A percentile compares a stretch with the other conserved stretches of the same genome.
These are phyloP conservation scores for Drosophila stalkeri DNA, from an alignment of 2,888 invertebrate genomes.

Conservation along the genomic window DNA sequence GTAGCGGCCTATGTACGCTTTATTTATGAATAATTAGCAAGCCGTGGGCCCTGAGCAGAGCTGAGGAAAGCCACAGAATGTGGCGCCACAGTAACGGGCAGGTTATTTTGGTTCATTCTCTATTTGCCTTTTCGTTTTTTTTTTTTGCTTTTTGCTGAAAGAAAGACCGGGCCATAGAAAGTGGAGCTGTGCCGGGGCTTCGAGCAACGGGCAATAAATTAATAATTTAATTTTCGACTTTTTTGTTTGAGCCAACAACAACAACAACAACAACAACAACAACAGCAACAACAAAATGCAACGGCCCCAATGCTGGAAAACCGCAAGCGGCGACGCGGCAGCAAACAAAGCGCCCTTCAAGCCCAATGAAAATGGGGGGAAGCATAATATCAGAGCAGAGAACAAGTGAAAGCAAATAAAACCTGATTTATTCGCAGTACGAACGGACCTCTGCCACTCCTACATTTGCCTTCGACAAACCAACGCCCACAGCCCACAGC, in stretches of 20 bases:
- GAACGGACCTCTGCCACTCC: slow-evolving; percentile 22
- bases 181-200: slow-evolving; percentile 26
- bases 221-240: slow-evolving; percentile 83
- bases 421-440: slow-evolving; percentile 71
- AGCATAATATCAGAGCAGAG: slow-evolving; percentile 72
- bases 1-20: slow-evolving; percentile 57
- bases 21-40: slow-evolving; percentile 83
- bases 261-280: slow-evolving; percentile 40
- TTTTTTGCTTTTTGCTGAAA: slow-evolving; percentile 25
- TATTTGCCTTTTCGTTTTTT: slow-evolving; percentile 28
- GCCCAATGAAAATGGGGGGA: slow-evolving; percentile 30
- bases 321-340: slow-evolving; percentile 58
- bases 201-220: slow-evolving; percentile 77
- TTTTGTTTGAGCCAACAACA: slow-evolving; percentile 65
- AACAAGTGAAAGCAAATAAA: slow-evolving; percentile 78
- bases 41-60: slow-evolving; percentile 39
- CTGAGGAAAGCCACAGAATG: slow-evolving; percentile 63
- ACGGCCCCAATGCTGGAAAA: slow-evolving; percentile 40
- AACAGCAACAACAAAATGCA: slow-evolving; percentile 52
- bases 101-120: slow-evolving; percentile 36
- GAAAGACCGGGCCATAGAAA: slow-evolving; percentile 46
- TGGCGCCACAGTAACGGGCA: slow-evolving; percentile 52
- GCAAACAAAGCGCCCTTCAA: slow-evolving; percentile 49
- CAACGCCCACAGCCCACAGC: too few relatives aligned
- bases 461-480: not conserved